Conservation (phyloP, 2,113 vertebrate species). For the Percopsis transmontana region DNA sequence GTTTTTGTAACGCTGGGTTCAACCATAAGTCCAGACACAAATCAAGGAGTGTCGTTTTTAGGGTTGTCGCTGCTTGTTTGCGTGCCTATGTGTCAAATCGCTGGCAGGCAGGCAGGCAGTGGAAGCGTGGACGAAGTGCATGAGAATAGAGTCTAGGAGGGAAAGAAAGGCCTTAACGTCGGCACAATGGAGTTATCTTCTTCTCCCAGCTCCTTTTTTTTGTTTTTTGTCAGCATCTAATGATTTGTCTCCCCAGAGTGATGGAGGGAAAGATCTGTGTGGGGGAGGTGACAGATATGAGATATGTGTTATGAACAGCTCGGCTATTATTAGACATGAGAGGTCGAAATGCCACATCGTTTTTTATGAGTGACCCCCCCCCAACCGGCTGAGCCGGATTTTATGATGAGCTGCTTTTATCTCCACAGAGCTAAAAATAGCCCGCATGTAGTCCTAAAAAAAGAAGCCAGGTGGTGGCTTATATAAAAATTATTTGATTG, state of each 20-base stretch:
- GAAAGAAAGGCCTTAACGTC: too few species aligned
- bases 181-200: too few species aligned
- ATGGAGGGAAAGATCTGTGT: slow-evolving; percentile 21
- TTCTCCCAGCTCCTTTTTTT: too few species aligned
- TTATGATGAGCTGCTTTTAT: slow-evolving; percentile 39
- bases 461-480: slow-evolving; percentile 12
- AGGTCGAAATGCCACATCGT: slow-evolving; percentile 48
- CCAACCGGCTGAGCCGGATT: slow-evolving; percentile 6
- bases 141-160: too few species aligned
- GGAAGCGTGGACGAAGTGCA: too few species aligned
- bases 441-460: slow-evolving; percentile 23
- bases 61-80: too few species aligned
- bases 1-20: too few species aligned
- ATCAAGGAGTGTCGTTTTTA: too few species aligned
- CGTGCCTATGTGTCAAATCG: too few species aligned
- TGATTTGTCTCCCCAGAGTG: not conserved
- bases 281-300: slow-evolving; percentile 28
- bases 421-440: slow-evolving; percentile 46
- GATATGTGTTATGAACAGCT: slow-evolving; percentile 43
- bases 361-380: slow-evolving; percentile 52
- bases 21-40: too few species aligned
- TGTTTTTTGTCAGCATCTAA: too few species aligned
- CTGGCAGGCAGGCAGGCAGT: too few species aligned
- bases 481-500: slow-evolving; percentile 41
- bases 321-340: slow-evolving; percentile 63